These are phyloP conservation scores for Sinopyrophorus schimmeli DNA, from an alignment of 2,888 invertebrate genomes.

Conservation along the genomic window DNA sequence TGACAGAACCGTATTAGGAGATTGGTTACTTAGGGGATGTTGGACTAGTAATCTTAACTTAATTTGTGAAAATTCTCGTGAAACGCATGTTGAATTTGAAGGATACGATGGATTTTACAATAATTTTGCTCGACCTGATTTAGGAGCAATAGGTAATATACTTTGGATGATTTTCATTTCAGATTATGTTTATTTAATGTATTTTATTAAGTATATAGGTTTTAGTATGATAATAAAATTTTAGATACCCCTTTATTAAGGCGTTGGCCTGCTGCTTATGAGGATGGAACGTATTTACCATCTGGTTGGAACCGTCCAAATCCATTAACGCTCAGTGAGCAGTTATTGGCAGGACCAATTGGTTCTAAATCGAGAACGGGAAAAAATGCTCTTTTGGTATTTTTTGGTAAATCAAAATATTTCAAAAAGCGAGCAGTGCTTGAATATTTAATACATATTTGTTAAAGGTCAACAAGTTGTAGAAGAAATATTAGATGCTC, in stretches of 20 bases:
- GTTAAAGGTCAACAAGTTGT: constrained; percentile 63
- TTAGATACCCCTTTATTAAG: constrained; percentile 60
- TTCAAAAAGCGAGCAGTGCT: too few relatives aligned
- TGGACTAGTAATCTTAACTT: constrained; percentile 2
- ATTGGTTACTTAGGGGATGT: constrained; percentile 27
- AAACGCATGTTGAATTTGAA: constrained; percentile 45
- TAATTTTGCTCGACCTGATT: constrained; percentile 50
- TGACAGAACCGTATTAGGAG: constrained; percentile 19
- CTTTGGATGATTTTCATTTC: too few relatives aligned
- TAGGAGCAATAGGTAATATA: constrained; percentile 51
- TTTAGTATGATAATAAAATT: constrained; percentile 1
- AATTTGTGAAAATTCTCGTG: constrained; percentile 7
- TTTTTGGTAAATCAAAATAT: constrained; percentile 56
- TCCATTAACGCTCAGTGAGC: constrained; percentile 58
- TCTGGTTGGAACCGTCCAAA: constrained; percentile 58
- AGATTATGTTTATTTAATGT: too few relatives aligned
- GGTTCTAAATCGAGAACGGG: constrained; percentile 55
- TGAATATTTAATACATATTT: too few relatives aligned
- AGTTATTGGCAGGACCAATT: constrained; percentile 54
- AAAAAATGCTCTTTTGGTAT: constrained; percentile 62
- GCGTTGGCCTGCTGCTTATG: constrained; percentile 59
- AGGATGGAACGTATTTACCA: constrained; percentile 61
- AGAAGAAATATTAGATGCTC: constrained; percentile 65
- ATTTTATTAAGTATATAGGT: too few relatives aligned
- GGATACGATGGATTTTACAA: constrained; percentile 56